Evolutionary conservation across 2,888 invertebrate genomes (phyloP).

Genomic region (Lottia gigantea): DNA sequence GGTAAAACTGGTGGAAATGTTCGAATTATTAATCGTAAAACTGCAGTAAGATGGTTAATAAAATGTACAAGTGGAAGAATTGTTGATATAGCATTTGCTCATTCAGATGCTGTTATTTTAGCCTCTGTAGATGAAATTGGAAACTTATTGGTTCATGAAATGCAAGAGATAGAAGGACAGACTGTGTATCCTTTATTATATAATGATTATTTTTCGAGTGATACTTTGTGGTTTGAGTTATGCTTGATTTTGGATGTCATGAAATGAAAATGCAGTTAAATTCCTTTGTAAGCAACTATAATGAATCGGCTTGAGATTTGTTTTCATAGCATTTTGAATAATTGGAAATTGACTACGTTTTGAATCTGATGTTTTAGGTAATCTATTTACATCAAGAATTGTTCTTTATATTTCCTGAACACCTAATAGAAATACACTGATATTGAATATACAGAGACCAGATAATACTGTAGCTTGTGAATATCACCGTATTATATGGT

Average conservation of each 20-base stretch:
- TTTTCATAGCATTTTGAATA: too few relatives aligned
- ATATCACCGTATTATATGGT: constrained; percentile 87
- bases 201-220: background rate
- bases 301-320: too few relatives aligned
- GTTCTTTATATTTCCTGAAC: background rate
- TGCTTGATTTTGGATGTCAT: too few relatives aligned
- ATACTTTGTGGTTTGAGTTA: too few relatives aligned
- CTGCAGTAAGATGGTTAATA: constrained; percentile 81
- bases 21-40: constrained; percentile 83
- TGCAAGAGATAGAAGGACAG: constrained; percentile 56
- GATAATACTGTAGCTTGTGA: constrained; percentile 67
- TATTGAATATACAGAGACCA: constrained; percentile 50
- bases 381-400: too few relatives aligned
- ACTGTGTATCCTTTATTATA: constrained; percentile 64
- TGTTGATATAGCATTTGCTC: constrained; percentile 92
- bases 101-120: constrained; percentile 81
- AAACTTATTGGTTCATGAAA: constrained; percentile 77
- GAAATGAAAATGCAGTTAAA: too few relatives aligned
- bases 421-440: constrained; percentile 33
- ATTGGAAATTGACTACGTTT: too few relatives aligned
- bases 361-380: too few relatives aligned
- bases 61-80: constrained; percentile 89
- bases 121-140: constrained; percentile 90
- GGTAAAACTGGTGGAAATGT: constrained; percentile 75
- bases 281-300: too few relatives aligned